phyloP scores from a whole-genome alignment of 2,113 vertebrate genomes.

The Catharus fuscescens region DNA sequence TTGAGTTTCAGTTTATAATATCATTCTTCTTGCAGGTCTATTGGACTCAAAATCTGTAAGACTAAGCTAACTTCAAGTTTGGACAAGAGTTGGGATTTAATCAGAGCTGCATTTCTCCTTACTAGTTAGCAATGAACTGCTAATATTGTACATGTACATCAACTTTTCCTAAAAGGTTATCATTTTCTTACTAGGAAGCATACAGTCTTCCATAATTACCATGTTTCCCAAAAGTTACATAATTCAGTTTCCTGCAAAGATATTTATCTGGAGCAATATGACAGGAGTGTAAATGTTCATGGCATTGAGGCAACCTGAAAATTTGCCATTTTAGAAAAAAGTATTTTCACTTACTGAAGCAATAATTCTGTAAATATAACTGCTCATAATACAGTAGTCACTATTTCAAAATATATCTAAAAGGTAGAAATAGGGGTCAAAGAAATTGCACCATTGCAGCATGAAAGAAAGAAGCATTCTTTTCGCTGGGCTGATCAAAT shows the following conservation, averaged over 20 bases:
- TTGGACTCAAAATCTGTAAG: not conserved
- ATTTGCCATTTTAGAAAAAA: not conserved
- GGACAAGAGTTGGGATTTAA: not conserved
- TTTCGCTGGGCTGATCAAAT: conserved; percentile 77
- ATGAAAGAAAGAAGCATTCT: conserved; percentile 23
- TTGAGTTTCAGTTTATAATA: not conserved
- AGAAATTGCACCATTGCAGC: conserved; percentile 72
- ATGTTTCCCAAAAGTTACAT: not conserved
- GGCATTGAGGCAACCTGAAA: not conserved
- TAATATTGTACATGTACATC: fast-evolving
- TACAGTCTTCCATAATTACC: not conserved
- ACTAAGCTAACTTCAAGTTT: not conserved
- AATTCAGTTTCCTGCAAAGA: not conserved
- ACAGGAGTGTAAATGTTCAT: not conserved
- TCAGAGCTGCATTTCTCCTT: not conserved
- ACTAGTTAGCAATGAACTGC: not conserved
- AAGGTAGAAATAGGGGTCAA: not conserved
- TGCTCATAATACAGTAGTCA: not conserved
- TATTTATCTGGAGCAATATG: not conserved
- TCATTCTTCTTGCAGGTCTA: not conserved
- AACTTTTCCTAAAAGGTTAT: not conserved
- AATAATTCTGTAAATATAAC: not conserved
- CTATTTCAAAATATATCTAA: not conserved
- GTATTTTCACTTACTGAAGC: not conserved
- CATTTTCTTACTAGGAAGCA: not conserved